Conservation (phyloP, 2,888 invertebrate genomes). For the Tethea ocularis region DNA sequence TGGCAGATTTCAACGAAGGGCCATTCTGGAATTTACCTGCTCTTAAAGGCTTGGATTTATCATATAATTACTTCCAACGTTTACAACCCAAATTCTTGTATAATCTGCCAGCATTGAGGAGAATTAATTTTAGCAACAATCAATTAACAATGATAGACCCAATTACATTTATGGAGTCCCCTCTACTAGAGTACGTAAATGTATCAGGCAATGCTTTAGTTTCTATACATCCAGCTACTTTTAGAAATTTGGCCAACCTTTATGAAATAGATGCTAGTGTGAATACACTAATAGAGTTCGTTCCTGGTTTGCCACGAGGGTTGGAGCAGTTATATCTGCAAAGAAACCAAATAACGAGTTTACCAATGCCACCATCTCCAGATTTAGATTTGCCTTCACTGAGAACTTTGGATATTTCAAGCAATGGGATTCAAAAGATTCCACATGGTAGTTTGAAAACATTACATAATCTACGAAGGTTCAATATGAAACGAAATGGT, state of each 20-base stretch:
- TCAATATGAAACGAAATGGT: slow-evolving; percentile 89
- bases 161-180: slow-evolving; percentile 88
- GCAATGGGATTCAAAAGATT: slow-evolving; percentile 89
- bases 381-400: slow-evolving; percentile 89
- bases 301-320: slow-evolving; percentile 90
- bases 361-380: slow-evolving; percentile 87
- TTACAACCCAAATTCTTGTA: slow-evolving; percentile 88
- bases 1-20: slow-evolving; percentile 88
- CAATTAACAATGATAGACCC: slow-evolving; percentile 88
- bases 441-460: slow-evolving; percentile 86
- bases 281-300: slow-evolving; percentile 89
- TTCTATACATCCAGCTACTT: slow-evolving; percentile 89
- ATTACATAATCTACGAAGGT: slow-evolving; percentile 86
- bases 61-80: slow-evolving; percentile 88
- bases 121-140: slow-evolving; percentile 91
- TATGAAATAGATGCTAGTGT: slow-evolving; percentile 91
- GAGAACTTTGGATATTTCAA: slow-evolving; percentile 89
- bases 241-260: slow-evolving; percentile 88
- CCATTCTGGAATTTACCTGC: slow-evolving; percentile 94
- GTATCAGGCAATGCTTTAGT: slow-evolving; percentile 90
- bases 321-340: slow-evolving; percentile 89
- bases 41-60: slow-evolving; percentile 92
- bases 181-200: slow-evolving; percentile 90
- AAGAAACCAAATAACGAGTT: slow-evolving; percentile 87
- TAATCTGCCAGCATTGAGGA: slow-evolving; percentile 89